Conservation (phyloP, 2,113 vertebrate genomes). For the Argyrosomus japonicus region DNA sequence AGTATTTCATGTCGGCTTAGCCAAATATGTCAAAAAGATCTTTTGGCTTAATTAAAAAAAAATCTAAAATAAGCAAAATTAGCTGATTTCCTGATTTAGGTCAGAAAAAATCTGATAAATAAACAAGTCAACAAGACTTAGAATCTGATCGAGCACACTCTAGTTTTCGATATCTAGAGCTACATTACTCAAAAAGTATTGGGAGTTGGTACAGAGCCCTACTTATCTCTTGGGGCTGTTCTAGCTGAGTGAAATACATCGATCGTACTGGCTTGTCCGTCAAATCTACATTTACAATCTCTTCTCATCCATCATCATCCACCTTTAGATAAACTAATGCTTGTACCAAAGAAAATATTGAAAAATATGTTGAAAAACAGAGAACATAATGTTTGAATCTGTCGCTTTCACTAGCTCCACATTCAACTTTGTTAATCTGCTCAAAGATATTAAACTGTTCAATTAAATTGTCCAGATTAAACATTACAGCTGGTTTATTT, state of each 20-base stretch:
- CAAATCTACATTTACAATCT: background rate
- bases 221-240: background rate
- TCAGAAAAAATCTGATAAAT: background rate
- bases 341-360: background rate
- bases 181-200: background rate
- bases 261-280: background rate
- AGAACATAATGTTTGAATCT: background rate
- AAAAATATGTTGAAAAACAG: background rate
- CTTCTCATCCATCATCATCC: background rate
- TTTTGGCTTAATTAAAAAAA: no score
- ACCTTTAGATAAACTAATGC: background rate
- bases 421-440: conserved; percentile 40
- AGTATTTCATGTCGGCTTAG: no score
- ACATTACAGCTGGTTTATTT: conserved; percentile 65
- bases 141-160: background rate
- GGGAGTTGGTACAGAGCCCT: background rate
- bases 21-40: no score
- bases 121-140: background rate
- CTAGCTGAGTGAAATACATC: background rate
- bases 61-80: no score
- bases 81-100: background rate
- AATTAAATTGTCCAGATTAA: conserved; percentile 70
- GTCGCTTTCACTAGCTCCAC: background rate
- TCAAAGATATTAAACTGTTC: conserved; percentile 60
- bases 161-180: background rate